phyloP scores from a whole-genome alignment of 2,888 invertebrate genomes.

The Eupithecia vulgata region DNA sequence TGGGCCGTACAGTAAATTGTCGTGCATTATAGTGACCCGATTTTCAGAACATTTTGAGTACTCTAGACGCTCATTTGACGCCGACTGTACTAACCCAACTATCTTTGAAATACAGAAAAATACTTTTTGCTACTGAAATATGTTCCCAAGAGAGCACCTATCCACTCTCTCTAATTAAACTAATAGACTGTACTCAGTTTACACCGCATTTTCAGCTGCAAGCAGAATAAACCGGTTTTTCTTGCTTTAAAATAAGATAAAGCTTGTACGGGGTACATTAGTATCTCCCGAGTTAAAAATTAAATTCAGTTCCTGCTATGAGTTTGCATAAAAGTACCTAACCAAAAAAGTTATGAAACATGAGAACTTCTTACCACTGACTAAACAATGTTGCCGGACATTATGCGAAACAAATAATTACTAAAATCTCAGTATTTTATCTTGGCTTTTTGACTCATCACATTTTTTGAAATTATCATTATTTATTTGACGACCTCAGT shows the following conservation, averaged over 20 bases:
- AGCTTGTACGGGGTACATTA: background rate
- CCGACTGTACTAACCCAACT: background rate
- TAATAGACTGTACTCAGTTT: background rate
- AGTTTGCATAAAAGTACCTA: background rate
- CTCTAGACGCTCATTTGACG: no score
- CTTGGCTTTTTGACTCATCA: no score
- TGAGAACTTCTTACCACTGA: no score
- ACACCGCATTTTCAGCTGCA: background rate
- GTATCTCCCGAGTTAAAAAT: background rate
- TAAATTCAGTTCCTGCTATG: background rate
- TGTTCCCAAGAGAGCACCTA: slow-evolving; percentile 7
- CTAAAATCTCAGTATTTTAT: no score
- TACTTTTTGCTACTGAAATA: slow-evolving; percentile 5
- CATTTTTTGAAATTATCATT: no score
- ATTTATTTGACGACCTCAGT: no score
- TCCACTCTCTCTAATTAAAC: background rate
- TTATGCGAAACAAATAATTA: no score
- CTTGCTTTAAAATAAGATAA: background rate
- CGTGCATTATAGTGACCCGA: no score
- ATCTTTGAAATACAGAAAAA: background rate
- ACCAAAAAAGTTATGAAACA: no score
- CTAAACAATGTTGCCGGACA: no score
- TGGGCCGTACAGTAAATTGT: no score
- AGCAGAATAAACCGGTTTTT: background rate
- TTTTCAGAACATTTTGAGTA: no score